Evolutionary conservation across 2,113 vertebrate genomes (phyloP).

Genomic region (Lynx canadensis): DNA sequence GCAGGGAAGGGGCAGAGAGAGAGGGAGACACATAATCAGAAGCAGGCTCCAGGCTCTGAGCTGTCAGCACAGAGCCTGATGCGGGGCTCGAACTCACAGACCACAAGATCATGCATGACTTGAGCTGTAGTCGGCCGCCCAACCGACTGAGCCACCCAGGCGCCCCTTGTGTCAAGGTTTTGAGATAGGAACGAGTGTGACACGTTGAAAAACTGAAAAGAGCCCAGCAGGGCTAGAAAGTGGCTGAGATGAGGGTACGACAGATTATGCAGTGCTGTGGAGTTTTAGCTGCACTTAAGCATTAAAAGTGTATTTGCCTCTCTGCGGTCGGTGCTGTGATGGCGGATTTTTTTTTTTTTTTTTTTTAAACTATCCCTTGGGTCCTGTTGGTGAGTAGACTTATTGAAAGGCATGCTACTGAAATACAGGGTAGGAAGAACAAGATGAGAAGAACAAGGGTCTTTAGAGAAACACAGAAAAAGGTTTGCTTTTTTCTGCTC

Average conservation of each 20-base stretch:
- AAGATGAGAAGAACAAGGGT: background rate
- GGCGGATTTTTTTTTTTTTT: background rate
- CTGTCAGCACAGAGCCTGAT: too few relatives aligned
- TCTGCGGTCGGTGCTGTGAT: background rate
- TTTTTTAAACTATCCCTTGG: background rate
- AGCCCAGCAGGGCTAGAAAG: background rate
- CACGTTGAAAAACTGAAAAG: background rate
- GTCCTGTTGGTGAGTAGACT: background rate
- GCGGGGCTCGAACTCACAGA: too few relatives aligned
- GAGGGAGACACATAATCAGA: too few relatives aligned
- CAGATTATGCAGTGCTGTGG: background rate
- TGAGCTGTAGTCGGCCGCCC: too few relatives aligned
- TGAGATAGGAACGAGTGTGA: background rate
- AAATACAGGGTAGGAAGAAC: background rate
- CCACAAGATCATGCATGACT: too few relatives aligned
- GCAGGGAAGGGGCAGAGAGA: too few relatives aligned
- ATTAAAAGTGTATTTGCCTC: background rate
- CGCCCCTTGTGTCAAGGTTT: background rate
- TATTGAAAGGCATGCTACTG: background rate
- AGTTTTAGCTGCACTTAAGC: background rate
- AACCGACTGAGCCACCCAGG: too few relatives aligned
- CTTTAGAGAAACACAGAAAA: background rate
- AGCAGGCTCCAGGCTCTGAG: too few relatives aligned
- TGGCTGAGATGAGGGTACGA: background rate
- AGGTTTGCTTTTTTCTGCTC: background rate